These are phyloP conservation scores for Leucania comma DNA, from an alignment of 2,888 invertebrate genomes.

Conservation along the genomic window DNA sequence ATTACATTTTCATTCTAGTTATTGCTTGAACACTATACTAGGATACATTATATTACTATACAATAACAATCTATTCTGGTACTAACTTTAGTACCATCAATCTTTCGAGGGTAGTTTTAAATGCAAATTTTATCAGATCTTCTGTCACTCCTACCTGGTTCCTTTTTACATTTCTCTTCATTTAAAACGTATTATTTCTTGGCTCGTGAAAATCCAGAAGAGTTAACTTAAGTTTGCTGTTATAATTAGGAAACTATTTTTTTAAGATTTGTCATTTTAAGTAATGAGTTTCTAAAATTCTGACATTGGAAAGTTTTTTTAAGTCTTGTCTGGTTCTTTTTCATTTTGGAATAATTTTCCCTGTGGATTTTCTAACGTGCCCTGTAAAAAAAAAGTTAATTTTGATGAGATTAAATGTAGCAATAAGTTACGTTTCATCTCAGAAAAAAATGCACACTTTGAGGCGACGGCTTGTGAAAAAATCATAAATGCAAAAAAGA, in stretches of 20 bases:
- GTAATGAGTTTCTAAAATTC: slow-evolving; percentile 7
- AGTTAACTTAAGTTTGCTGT: slow-evolving; percentile 16
- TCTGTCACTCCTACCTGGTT: slow-evolving; percentile 36
- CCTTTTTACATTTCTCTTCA: slow-evolving; percentile 50
- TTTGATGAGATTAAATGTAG: neutral
- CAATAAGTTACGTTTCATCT: no score
- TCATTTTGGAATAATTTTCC: neutral
- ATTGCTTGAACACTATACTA: slow-evolving; percentile 14
- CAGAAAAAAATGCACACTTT: no score
- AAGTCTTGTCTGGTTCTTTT: neutral
- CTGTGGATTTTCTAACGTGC: neutral
- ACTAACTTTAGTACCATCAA: slow-evolving; percentile 40
- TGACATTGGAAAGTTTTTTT: neutral
- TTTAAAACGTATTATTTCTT: slow-evolving; percentile 51
- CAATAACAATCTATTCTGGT: slow-evolving; percentile 33
- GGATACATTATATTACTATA: slow-evolving; percentile 37
- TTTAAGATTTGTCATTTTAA: neutral
- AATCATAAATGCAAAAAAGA: no score
- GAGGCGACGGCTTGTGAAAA: no score
- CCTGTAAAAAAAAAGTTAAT: neutral
- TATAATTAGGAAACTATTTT: slow-evolving; percentile 8
- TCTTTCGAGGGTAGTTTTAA: slow-evolving; percentile 53
- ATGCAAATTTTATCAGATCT: slow-evolving; percentile 51
- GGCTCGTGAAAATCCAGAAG: slow-evolving; percentile 18
- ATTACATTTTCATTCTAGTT: slow-evolving; percentile 13